phyloP scores from a whole-genome alignment of 2,797 vertebrate species.

The Crocidura indochinensis region DNA sequence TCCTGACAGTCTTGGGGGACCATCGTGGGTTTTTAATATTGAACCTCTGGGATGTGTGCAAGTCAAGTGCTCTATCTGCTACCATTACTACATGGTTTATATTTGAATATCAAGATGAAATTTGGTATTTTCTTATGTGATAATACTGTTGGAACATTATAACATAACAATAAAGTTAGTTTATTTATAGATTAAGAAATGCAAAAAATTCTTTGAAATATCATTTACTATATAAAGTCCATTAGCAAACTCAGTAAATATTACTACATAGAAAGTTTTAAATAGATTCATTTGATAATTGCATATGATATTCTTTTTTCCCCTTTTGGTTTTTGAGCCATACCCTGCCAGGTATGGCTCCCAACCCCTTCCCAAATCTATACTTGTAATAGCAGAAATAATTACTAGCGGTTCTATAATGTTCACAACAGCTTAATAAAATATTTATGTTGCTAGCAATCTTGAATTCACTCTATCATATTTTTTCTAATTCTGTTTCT shows the following conservation, averaged over 20 bases:
- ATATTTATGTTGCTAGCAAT: conserved; percentile 44
- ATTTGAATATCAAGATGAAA: too few species aligned
- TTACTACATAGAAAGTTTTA: conserved; percentile 29
- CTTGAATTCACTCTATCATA: conserved; percentile 30
- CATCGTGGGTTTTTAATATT: too few species aligned
- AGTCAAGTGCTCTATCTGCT: too few species aligned
- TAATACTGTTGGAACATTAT: too few species aligned
- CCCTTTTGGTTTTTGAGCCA: too few species aligned
- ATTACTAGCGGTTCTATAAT: conserved; percentile 10
- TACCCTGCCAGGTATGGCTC: too few species aligned
- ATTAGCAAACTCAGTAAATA: not conserved
- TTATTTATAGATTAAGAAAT: conserved; percentile 50
- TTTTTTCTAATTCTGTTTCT: conserved; percentile 56
- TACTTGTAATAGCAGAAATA: conserved; percentile 32
- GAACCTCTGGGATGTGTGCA: too few species aligned
- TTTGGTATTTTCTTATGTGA: too few species aligned
- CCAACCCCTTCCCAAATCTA: too few species aligned
- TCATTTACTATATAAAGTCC: not conserved
- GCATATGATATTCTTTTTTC: conserved; percentile 8
- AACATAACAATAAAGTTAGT: not conserved
- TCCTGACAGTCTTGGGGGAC: too few species aligned
- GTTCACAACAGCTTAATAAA: not conserved
- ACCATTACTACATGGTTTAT: too few species aligned
- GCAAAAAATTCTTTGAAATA: not conserved
- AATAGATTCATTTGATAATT: not conserved